Evolutionary conservation across 2,113 vertebrate species (phyloP), one percentile per base, ranked within the genome.

Genomic region (Bambusicola thoracicus): DNA sequence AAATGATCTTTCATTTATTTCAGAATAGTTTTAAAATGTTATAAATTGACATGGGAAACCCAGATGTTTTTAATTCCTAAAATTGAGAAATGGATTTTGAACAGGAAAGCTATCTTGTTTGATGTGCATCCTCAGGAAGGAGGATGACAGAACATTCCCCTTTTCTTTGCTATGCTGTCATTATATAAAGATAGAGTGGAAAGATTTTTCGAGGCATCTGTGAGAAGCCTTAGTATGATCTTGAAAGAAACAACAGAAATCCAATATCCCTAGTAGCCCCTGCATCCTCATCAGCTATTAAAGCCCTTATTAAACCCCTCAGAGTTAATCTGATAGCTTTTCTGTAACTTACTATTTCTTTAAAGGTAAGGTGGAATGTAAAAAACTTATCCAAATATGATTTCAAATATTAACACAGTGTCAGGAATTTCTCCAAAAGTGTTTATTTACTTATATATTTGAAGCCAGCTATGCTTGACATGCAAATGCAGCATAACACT

Each of bases 51-150:
- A 16, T 69, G 70, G 66, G 41, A 92, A 87, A 87, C 63, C 30
- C 87, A 95, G 81, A 92, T 92, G 81, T 15, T 92, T 87, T 85
- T 82, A 92, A 95, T 92, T 93, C 75, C 82, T 87, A 82, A 85
- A 93, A 95, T 0, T 67, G 78, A 77, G 78, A 90, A 92, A 81
- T 10, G 85, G 78, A 85, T 87, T 95, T 92, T 75, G 41, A 89
- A 69, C 67, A 95, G 87, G 78, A 85, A 93, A 82, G 34, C 67
- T 87, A 29, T 92, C 44, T 87, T 74, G 24, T 87, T 95, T 94
- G 81, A 62, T 94, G 78, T 69, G 40, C 63, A 87, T 91, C 87
- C 67, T 91, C 78, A 85, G 90, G 75, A 92, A 81, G 61, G 20
- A 85, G 70, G 48, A 76, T 16, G 68, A 66, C 67, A 87, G 81